Evolutionary conservation across 2,113 vertebrate genomes (phyloP).

Genomic region (Thamnaconus septentrionalis): DNA sequence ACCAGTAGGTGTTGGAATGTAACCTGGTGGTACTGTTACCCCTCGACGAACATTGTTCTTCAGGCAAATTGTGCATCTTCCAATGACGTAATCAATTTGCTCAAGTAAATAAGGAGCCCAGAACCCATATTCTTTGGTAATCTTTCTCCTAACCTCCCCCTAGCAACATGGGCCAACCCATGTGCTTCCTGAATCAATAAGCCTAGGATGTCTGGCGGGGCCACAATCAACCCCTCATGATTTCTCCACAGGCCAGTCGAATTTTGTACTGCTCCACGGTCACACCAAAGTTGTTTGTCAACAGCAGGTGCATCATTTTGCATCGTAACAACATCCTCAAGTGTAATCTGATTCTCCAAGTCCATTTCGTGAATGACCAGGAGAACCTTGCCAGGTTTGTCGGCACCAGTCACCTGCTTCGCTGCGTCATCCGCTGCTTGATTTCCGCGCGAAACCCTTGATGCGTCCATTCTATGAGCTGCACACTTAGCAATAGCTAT

Average conservation of each 20-base stretch:
- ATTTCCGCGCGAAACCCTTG: not conserved
- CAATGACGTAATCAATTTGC: not conserved
- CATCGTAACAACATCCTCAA: not conserved
- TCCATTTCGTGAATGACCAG: not conserved
- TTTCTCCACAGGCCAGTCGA: too few species aligned
- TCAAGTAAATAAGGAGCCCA: slow-evolving; percentile 1
- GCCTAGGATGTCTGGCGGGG: too few species aligned
- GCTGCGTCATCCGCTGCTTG: not conserved
- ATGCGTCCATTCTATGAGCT: not conserved
- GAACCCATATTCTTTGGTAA: not conserved
- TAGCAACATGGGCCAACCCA: too few species aligned
- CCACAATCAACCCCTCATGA: too few species aligned
- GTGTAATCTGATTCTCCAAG: not conserved
- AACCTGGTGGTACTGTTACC: not conserved
- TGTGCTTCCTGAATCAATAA: too few species aligned
- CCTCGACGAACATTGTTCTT: not conserved
- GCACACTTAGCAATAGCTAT: slow-evolving; percentile 2
- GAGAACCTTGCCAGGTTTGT: not conserved
- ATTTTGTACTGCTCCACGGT: too few species aligned
- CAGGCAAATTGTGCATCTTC: not conserved
- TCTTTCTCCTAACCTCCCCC: not conserved
- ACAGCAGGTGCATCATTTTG: too few species aligned
- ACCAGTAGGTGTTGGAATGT: not conserved
- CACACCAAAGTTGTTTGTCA: too few species aligned
- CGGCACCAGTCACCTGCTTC: not conserved